Conservation (phyloP, 2,113 vertebrate genomes). For the Strigops habroptila region DNA sequence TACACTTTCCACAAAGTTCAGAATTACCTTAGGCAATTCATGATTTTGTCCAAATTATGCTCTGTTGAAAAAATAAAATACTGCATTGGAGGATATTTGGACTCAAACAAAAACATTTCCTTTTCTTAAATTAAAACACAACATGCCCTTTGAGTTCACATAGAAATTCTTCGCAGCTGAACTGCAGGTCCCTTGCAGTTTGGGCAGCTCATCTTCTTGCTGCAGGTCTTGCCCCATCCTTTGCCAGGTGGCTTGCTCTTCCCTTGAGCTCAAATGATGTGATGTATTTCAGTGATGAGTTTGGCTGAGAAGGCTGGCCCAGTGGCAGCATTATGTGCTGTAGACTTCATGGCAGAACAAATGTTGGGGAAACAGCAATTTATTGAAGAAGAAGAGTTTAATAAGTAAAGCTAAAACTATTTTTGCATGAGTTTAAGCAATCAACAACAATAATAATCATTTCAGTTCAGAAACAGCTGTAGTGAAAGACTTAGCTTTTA, state of each 20-base stretch:
- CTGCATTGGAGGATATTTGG: neutral
- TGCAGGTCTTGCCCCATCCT: neutral
- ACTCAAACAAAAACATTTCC: neutral
- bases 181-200: neutral
- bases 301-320: neutral
- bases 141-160: neutral
- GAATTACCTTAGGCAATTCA: neutral
- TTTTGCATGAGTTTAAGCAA: neutral
- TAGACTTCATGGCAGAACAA: neutral
- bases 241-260: neutral
- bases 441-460: neutral
- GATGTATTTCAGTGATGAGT: neutral
- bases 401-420: neutral
- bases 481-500: neutral
- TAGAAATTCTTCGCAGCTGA: neutral
- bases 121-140: neutral
- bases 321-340: neutral
- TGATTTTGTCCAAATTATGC: neutral
- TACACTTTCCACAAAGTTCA: neutral
- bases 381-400: neutral
- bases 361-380: neutral
- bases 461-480: neutral
- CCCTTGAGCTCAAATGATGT: neutral
- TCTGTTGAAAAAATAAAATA: neutral
- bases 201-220: neutral